Evolutionary conservation across 2,888 invertebrate genomes (phyloP).

Genomic region (Heliconius hortense): DNA sequence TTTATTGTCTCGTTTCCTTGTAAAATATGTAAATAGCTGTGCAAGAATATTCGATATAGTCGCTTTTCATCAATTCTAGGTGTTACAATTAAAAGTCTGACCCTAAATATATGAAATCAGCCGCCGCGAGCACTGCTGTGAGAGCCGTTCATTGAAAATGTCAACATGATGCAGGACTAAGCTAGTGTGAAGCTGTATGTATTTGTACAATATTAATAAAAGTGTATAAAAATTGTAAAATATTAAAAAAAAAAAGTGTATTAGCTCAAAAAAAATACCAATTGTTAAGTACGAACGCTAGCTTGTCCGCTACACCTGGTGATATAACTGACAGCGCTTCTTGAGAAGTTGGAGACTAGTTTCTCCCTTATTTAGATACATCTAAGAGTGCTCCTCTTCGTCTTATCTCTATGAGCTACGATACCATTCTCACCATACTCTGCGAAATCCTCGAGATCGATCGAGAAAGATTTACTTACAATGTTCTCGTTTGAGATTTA

Average conservation of each 20-base stretch:
- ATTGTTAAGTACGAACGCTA: neutral
- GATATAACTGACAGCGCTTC: neutral
- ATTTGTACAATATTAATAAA: neutral
- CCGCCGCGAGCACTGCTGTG: constrained; percentile 10
- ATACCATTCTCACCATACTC: constrained; percentile 32
- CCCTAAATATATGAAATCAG: constrained; percentile 9
- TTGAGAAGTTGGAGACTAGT: too few relatives aligned
- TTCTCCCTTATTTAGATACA: too few relatives aligned
- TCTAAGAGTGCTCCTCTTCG: constrained; percentile 18
- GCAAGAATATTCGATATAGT: constrained; percentile 50
- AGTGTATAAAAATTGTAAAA: constrained; percentile 14
- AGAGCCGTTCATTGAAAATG: constrained; percentile 8
- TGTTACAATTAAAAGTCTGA: constrained; percentile 24
- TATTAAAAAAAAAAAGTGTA: constrained; percentile 8
- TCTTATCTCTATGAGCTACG: constrained; percentile 24
- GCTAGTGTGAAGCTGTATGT: neutral
- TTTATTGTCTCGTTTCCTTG: constrained; percentile 75
- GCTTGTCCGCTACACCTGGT: constrained; percentile 6
- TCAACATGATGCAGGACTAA: neutral
- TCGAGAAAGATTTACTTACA: constrained; percentile 45
- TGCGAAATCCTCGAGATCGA: constrained; percentile 50
- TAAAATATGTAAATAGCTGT: constrained; percentile 79
- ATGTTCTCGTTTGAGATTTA: constrained; percentile 60
- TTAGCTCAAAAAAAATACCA: constrained; percentile 7
- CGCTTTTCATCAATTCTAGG: constrained; percentile 18